These are phyloP conservation scores for Torymus tubicola DNA, from an alignment of 2,888 invertebrate species.

Conservation along the genomic window DNA sequence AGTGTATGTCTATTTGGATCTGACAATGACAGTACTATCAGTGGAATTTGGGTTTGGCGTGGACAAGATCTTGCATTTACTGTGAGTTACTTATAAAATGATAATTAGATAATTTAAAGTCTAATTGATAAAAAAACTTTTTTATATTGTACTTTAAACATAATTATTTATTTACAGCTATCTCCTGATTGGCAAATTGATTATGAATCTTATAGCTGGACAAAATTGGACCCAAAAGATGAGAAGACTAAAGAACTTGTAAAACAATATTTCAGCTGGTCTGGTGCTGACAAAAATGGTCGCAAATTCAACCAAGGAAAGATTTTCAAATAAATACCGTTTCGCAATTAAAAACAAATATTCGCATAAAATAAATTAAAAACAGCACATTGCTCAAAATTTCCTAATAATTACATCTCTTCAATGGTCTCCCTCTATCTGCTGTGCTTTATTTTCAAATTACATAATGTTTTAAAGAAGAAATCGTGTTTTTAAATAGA, in stretches of 20 bases:
- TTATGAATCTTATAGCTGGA: conserved; percentile 97
- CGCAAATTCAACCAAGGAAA: conserved; percentile 99
- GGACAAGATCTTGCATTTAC: conserved; percentile 95
- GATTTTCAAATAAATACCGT: conserved; percentile 93
- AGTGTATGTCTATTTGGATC: conserved; percentile 95
- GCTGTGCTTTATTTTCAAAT: conserved; percentile 42
- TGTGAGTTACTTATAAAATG: conserved; percentile 75
- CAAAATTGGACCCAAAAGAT: conserved; percentile 89
- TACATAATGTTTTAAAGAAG: conserved; percentile 20
- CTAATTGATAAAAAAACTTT: background rate
- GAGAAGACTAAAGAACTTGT: conserved; percentile 92
- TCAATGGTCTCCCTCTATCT: conserved; percentile 49
- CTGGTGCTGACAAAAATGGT: conserved; percentile 89
- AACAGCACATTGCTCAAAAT: conserved; percentile 48
- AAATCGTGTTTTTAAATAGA: conserved; percentile 44
- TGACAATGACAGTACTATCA: conserved; percentile 94
- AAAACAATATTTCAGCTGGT: conserved; percentile 93
- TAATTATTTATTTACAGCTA: conserved; percentile 78
- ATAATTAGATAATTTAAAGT: background rate
- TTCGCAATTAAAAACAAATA: conserved; percentile 66
- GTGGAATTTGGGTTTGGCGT: conserved; percentile 98
- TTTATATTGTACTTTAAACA: conserved; percentile 6
- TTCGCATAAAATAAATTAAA: conserved; percentile 69
- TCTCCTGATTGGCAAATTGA: conserved; percentile 97
- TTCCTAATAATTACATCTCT: conserved; percentile 45